Evolutionary conservation across 1,140 invertebrate species (phyloP).

Genomic region (Helicoverpa armigera): DNA sequence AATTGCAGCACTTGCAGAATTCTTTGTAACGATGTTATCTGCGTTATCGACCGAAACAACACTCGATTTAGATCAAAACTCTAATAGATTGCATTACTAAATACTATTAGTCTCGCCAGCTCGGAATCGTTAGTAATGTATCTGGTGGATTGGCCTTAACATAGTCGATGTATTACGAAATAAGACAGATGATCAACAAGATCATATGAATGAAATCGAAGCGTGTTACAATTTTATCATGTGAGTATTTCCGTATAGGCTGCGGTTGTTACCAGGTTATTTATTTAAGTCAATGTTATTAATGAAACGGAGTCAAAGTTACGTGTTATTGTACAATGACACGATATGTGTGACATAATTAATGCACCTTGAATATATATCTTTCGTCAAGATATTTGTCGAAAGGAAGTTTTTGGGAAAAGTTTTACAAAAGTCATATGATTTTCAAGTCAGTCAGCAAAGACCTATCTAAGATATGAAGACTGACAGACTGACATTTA

Average conservation of each 20-base stretch:
- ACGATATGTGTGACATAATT: neutral
- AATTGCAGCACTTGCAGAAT: constrained; percentile 57
- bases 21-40: constrained; percentile 70
- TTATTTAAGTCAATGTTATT: constrained; percentile 15
- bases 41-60: constrained; percentile 76
- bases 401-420: neutral
- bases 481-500: neutral
- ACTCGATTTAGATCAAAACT: constrained; percentile 61
- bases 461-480: too few relatives aligned
- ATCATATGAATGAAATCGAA: constrained; percentile 58
- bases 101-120: constrained; percentile 75
- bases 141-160: constrained; percentile 58
- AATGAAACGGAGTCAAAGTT: neutral
- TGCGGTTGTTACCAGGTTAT: constrained; percentile 6
- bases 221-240: constrained; percentile 31
- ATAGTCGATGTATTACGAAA: constrained; percentile 55
- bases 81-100: constrained; percentile 60
- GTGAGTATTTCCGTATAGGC: neutral
- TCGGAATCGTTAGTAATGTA: constrained; percentile 63
- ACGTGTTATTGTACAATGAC: neutral
- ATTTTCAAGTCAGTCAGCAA: neutral
- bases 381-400: neutral
- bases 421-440: neutral
- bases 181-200: constrained; percentile 46
- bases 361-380: neutral